Percentiles rank a stretch among this genome's conserved stretches.
Conservation (phyloP, 2,113 vertebrate genomes). For the Nansenia antarctica region DNA sequence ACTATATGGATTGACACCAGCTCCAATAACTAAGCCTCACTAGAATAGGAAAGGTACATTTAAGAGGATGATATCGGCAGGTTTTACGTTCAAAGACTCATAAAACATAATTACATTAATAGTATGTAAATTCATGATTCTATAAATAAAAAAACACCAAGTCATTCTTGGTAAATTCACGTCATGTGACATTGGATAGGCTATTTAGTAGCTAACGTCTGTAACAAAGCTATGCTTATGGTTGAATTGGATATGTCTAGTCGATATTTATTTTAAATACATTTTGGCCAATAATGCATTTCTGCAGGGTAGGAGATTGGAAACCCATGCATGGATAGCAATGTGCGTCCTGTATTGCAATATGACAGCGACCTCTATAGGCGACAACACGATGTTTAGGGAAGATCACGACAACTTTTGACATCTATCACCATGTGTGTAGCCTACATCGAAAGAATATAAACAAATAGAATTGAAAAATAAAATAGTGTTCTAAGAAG, state of each 20-base stretch:
- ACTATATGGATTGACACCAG: not conserved
- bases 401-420: not conserved
- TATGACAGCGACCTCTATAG: slow-evolving; percentile 80
- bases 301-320: not conserved
- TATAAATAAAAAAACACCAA: too few species aligned
- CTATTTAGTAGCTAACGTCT: too few species aligned
- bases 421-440: too few species aligned
- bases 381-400: slow-evolving; percentile 13
- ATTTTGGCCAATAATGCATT: not conserved
- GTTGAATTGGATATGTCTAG: not conserved
- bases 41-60: not conserved
- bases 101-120: not conserved
- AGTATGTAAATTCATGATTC: too few species aligned
- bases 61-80: not conserved
- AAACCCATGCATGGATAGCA: slow-evolving; percentile 36
- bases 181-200: too few species aligned
- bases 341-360: slow-evolving; percentile 54
- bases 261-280: not conserved
- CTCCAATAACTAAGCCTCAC: too few species aligned
- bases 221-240: not conserved
- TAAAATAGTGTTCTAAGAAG: too few species aligned
- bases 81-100: not conserved
- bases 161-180: too few species aligned
- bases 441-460: too few species aligned
- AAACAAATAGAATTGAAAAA: too few species aligned